phyloP scores from a whole-genome alignment of 2,888 invertebrate species.

The Pheosia gnoma region DNA sequence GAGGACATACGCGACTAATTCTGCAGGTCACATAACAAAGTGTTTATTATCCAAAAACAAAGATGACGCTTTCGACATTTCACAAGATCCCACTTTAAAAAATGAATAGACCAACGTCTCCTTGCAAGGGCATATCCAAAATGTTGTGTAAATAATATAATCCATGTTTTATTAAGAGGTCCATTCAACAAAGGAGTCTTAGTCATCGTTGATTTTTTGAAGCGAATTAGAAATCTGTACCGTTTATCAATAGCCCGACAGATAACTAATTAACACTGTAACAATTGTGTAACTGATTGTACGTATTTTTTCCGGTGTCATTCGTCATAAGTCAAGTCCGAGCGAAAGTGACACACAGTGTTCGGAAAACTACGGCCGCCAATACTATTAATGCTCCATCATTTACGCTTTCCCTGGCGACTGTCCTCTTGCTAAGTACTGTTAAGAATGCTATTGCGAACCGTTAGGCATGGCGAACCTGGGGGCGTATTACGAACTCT shows the following conservation, averaged over 20 bases:
- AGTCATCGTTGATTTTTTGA: slow-evolving; percentile 14
- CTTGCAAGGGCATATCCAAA: not conserved
- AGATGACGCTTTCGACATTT: slow-evolving; percentile 18
- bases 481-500: not conserved
- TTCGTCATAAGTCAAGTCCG: slow-evolving; percentile 41
- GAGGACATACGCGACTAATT: too few species aligned
- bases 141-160: not conserved
- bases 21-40: slow-evolving; percentile 27
- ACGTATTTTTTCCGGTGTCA: slow-evolving; percentile 23
- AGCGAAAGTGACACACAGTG: slow-evolving; percentile 72
- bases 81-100: not conserved
- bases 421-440: slow-evolving; percentile 21
- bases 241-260: slow-evolving; percentile 7
- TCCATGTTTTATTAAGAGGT: not conserved
- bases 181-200: not conserved
- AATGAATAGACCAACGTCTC: not conserved
- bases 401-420: slow-evolving; percentile 73
- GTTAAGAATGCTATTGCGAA: slow-evolving; percentile 11
- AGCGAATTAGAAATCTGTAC: slow-evolving; percentile 13
- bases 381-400: slow-evolving; percentile 65
- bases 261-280: slow-evolving; percentile 18
- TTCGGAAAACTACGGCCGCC: slow-evolving; percentile 61
- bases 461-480: too few species aligned
- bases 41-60: slow-evolving; percentile 15
- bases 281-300: slow-evolving; percentile 33